Percentiles rank a stretch among this genome's conserved stretches.
Evolutionary conservation across 1,140 invertebrate species (phyloP).

Genomic region (Heliconius hewitsoni): DNA sequence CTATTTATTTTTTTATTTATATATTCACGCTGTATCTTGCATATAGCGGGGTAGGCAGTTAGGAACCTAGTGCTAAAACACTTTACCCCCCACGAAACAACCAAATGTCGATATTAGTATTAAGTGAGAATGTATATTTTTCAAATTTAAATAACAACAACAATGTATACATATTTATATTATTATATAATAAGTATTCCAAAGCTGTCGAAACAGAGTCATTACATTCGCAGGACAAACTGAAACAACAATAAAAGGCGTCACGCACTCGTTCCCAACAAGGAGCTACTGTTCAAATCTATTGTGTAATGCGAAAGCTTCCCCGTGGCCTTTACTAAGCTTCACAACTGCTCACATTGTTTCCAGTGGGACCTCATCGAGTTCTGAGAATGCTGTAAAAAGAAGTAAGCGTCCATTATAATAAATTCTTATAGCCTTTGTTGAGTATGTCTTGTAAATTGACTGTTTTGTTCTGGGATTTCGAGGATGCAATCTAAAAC

Average conservation of each 20-base stretch:
- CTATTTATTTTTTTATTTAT: too few species aligned
- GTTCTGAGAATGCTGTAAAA: slow-evolving; percentile 61
- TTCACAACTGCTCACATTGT: slow-evolving; percentile 55
- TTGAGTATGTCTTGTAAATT: slow-evolving; percentile 40
- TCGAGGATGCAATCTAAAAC: slow-evolving; percentile 26
- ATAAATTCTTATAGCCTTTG: slow-evolving; percentile 46
- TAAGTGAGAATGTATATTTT: neutral
- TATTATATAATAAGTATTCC: neutral
- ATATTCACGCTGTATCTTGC: too few species aligned
- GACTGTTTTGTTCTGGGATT: slow-evolving; percentile 32
- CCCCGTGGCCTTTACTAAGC: slow-evolving; percentile 41
- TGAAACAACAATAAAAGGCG: slow-evolving; percentile 37
- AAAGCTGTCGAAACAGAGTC: slow-evolving; percentile 8
- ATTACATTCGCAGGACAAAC: slow-evolving; percentile 21
- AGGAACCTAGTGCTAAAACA: too few species aligned
- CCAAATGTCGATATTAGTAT: too few species aligned
- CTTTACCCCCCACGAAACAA: too few species aligned
- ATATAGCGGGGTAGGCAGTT: too few species aligned
- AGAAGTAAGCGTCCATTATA: slow-evolving; percentile 43
- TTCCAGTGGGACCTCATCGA: slow-evolving; percentile 57
- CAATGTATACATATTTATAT: neutral
- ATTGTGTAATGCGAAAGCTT: slow-evolving; percentile 18
- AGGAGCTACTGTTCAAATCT: slow-evolving; percentile 51
- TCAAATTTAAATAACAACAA: neutral
- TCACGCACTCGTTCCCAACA: slow-evolving; percentile 39